Evolutionary conservation across 1,140 invertebrate genomes (phyloP), one percentile per base, ranked within the genome.

Genomic region (Drosophila parabipectinata): DNA sequence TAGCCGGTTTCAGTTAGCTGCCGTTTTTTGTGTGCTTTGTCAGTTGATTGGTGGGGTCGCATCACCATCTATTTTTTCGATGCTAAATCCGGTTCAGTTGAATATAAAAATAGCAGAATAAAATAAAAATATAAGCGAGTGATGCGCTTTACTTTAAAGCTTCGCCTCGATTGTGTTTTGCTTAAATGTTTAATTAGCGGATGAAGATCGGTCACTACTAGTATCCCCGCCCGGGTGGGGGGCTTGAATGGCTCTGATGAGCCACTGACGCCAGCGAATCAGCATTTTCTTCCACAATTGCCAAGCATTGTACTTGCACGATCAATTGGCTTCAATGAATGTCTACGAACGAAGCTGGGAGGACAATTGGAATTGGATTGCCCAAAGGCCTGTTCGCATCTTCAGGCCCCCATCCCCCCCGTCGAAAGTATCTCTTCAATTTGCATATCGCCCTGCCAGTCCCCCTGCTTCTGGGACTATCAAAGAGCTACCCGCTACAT

Each of bases 271-370:
- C 56, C 72, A 76, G 55, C 55, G 57, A 73, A 30, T 34, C 30
- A 66, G 45, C 61, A 52, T 37, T 21, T 26, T 8, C 5, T 48
- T 41, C 53, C 30, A 69, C 21, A 48, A 32, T 34, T 66, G 61
- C 24, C 30, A 15, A 28, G 10, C 62, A 57, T 77, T 69, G 76
- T 83, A 85, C 68, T 81, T 68, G 82, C 45, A 34, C 56, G 45
- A 73, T 84, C 82, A 87, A 87, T 87, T 87, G 80, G 74, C 53
- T 79, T 82, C 79, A 87, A 82, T 87, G 74, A 87, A 85, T 85
- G 68, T 60, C 55, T 62, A 47, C 72, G 60, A 55, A 73, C 30
- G 34, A 74, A 72, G 79, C 79, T 71, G 81, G 72, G 68, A 34
- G 52, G 44, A 69, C 72, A 74, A 71, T 64, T 80, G 60, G 59